Percentiles rank a stretch among this genome's conserved stretches.
phyloP scores from a whole-genome alignment of 2,113 vertebrate genomes.

The Falco punctatus region DNA sequence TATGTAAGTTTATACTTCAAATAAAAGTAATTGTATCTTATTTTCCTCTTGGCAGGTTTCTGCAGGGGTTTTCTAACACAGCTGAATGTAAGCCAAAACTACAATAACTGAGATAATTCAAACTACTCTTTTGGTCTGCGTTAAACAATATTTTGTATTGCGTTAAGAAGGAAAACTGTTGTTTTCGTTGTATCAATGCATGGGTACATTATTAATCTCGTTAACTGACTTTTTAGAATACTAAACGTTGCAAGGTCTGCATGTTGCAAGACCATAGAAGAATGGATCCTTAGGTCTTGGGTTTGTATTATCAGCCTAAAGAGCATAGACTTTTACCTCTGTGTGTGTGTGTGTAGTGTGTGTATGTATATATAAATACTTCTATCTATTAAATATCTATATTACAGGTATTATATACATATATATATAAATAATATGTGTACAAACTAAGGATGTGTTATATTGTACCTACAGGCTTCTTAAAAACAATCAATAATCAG shows the following conservation, averaged over 20 bases:
- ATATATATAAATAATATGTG: not conserved
- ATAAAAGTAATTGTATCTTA: slow-evolving; percentile 26
- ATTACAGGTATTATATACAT: not conserved
- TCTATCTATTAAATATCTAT: not conserved
- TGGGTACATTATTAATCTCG: not conserved
- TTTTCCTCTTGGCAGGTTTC: slow-evolving; percentile 24
- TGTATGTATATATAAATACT: no score
- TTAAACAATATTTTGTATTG: slow-evolving; percentile 18
- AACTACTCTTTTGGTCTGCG: not conserved
- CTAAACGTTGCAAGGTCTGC: not conserved
- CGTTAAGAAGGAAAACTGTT: not conserved
- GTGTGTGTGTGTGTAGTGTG: not conserved
- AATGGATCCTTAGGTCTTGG: not conserved
- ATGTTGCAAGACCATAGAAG: not conserved
- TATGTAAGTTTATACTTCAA: slow-evolving; percentile 76
- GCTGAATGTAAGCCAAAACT: slow-evolving; percentile 26
- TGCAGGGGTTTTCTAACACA: not conserved
- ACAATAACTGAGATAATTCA: slow-evolving; percentile 34
- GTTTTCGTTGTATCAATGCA: not conserved
- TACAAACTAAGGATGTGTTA: not conserved
- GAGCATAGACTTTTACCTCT: not conserved
- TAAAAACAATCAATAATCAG: not conserved
- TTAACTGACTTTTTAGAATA: not conserved
- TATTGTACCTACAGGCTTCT: not conserved
- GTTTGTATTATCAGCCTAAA: not conserved